Evolutionary conservation across 2,888 invertebrate species (phyloP).

Genomic region (Torymus texanus): DNA sequence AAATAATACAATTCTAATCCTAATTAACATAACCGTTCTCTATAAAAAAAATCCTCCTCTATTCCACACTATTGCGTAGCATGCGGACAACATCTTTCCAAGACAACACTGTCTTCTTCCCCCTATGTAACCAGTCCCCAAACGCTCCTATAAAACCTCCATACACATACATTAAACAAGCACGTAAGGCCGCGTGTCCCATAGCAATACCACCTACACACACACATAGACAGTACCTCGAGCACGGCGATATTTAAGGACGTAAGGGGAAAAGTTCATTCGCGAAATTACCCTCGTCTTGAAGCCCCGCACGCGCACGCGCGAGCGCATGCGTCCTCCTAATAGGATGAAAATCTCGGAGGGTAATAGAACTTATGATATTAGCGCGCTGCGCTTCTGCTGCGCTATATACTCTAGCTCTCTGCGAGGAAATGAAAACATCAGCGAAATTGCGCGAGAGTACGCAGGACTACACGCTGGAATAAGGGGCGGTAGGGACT

Average conservation of each 20-base stretch:
- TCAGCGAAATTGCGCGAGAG: too few species aligned
- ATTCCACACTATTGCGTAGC: too few species aligned
- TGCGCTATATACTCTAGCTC: too few species aligned
- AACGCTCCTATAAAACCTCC: slow-evolving; percentile 35
- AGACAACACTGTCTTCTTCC: too few species aligned
- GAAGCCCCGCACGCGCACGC: neutral
- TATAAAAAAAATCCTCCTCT: too few species aligned
- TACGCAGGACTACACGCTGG: too few species aligned
- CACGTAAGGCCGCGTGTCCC: slow-evolving; percentile 70
- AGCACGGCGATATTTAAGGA: slow-evolving; percentile 21
- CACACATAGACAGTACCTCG: neutral
- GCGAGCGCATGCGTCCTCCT: neutral
- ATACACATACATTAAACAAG: neutral
- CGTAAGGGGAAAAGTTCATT: slow-evolving; percentile 21
- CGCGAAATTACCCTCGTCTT: slow-evolving; percentile 16
- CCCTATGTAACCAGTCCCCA: neutral
- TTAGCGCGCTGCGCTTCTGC: neutral
- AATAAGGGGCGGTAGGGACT: too few species aligned
- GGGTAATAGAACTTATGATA: slow-evolving; percentile 24
- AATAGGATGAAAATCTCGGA: slow-evolving; percentile 30
- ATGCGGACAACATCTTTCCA: too few species aligned
- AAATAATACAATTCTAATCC: too few species aligned
- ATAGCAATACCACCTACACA: slow-evolving; percentile 67
- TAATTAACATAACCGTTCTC: too few species aligned
- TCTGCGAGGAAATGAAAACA: too few species aligned